Conservation (phyloP, 2,888 invertebrate genomes). For the Acronicta aceris region DNA sequence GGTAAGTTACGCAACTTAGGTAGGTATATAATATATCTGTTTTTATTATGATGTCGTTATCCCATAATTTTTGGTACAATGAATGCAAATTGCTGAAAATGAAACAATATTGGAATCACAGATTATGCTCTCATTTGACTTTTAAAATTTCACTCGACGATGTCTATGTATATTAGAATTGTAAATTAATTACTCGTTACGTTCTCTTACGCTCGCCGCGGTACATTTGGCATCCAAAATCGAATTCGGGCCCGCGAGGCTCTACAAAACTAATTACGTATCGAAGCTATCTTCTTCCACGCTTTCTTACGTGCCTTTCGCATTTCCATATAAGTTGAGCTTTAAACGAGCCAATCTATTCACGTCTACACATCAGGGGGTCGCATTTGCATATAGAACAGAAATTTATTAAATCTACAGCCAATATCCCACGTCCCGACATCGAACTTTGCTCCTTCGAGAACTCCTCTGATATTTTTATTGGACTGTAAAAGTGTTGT, state of each 20-base stretch:
- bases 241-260: conserved; percentile 79
- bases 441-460: conserved; percentile 85
- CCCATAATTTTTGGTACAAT: conserved; percentile 35
- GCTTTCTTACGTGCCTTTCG: conserved; percentile 89
- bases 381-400: conserved; percentile 89
- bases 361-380: conserved; percentile 90
- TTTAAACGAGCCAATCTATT: conserved; percentile 90
- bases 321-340: conserved; percentile 89
- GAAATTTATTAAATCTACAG: conserved; percentile 90
- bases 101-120: conserved; percentile 61
- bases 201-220: conserved; percentile 66
- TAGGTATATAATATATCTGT: neutral
- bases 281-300: conserved; percentile 86
- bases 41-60: conserved; percentile 28
- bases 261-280: conserved; percentile 88
- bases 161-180: conserved; percentile 74
- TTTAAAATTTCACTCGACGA: conserved; percentile 65
- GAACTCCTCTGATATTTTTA: conserved; percentile 79
- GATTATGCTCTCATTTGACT: conserved; percentile 66
- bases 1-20: too few species aligned
- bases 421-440: conserved; percentile 87
- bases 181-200: conserved; percentile 79
- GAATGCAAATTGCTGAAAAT: conserved; percentile 54
- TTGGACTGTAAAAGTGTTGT: conserved; percentile 73
- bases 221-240: conserved; percentile 77